phyloP scores from a whole-genome alignment of 2,888 invertebrate genomes.

The Diarsia brunnea region DNA sequence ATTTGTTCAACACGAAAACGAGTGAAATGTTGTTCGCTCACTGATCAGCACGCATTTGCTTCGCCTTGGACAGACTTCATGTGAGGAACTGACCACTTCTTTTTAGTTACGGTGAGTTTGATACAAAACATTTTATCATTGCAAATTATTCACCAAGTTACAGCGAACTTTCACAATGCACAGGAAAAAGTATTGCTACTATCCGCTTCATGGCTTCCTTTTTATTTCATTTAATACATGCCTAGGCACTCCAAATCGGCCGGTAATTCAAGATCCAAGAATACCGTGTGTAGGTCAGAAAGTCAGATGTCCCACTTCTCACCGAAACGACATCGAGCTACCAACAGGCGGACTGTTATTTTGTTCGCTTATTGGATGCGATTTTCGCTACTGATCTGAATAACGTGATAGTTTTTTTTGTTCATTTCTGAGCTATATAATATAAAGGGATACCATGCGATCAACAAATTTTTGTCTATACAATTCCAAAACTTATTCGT shows the following conservation, averaged over 20 bases:
- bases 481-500: not conserved
- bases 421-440: not conserved
- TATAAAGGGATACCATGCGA: not conserved
- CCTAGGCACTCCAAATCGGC: slow-evolving; percentile 37
- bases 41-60: slow-evolving; percentile 78
- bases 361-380: slow-evolving; percentile 74
- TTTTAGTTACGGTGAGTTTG: slow-evolving; percentile 79
- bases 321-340: slow-evolving; percentile 81
- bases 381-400: slow-evolving; percentile 73
- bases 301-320: slow-evolving; percentile 87
- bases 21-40: slow-evolving; percentile 87
- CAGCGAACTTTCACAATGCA: slow-evolving; percentile 62
- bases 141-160: slow-evolving; percentile 53
- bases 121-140: slow-evolving; percentile 48
- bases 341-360: slow-evolving; percentile 83
- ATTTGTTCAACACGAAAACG: slow-evolving; percentile 82
- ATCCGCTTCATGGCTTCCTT: not conserved
- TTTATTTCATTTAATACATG: slow-evolving; percentile 16
- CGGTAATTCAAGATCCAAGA: slow-evolving; percentile 69
- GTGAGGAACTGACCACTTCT: slow-evolving; percentile 80
- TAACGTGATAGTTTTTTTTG: slow-evolving; percentile 60
- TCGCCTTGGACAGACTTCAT: slow-evolving; percentile 83
- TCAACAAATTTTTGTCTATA: not conserved
- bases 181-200: slow-evolving; percentile 11
- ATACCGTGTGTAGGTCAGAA: slow-evolving; percentile 84